Evolutionary conservation across 2,888 invertebrate species (phyloP).

Genomic region (Callosobruchus maculatus): DNA sequence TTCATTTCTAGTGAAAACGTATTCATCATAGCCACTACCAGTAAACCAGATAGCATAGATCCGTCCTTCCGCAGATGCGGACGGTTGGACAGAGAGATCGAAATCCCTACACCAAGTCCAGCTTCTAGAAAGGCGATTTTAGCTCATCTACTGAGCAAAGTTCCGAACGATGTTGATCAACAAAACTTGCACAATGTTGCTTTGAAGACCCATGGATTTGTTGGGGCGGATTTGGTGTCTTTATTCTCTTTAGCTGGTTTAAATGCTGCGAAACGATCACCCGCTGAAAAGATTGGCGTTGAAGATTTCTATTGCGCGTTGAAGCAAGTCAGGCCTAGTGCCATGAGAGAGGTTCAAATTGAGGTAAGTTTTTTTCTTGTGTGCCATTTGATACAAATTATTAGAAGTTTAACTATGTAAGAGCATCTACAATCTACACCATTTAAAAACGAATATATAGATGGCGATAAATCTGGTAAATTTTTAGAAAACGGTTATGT

Average conservation of each 20-base stretch:
- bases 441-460: too few relatives aligned
- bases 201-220: constrained; percentile 80
- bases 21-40: constrained; percentile 74
- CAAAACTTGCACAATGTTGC: constrained; percentile 63
- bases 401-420: too few relatives aligned
- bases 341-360: constrained; percentile 84
- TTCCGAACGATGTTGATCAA: constrained; percentile 55
- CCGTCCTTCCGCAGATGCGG: constrained; percentile 73
- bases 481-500: too few relatives aligned
- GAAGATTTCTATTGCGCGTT: constrained; percentile 64
- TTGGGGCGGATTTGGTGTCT: constrained; percentile 81
- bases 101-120: constrained; percentile 72
- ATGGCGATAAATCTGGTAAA: too few relatives aligned
- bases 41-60: constrained; percentile 73
- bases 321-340: constrained; percentile 75
- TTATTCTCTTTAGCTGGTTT: constrained; percentile 72
- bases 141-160: constrained; percentile 56
- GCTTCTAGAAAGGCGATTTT: constrained; percentile 61
- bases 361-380: constrained; percentile 57
- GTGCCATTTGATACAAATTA: too few relatives aligned
- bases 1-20: constrained; percentile 46
- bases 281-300: constrained; percentile 31
- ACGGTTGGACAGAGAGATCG: constrained; percentile 76
- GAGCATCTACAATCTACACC: too few relatives aligned
- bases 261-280: constrained; percentile 54